phyloP scores from a whole-genome alignment of 2,113 vertebrate genomes.

The Gnathonemus longibarbis region DNA sequence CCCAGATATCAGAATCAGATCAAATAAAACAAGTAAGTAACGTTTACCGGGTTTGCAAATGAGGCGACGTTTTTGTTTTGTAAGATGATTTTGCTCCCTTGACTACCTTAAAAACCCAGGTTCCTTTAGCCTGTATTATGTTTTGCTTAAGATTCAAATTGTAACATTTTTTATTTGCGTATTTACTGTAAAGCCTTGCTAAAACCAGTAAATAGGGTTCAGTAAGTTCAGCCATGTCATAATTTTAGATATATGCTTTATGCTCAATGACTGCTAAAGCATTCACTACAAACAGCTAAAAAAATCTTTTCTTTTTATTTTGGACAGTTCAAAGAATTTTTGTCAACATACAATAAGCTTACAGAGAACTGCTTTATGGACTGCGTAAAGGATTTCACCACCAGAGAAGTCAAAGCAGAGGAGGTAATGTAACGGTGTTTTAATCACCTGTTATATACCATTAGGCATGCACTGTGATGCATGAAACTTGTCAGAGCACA shows the following conservation, averaged over 20 bases:
- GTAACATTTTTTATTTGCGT: neutral
- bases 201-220: neutral
- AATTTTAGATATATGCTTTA: neutral
- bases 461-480: neutral
- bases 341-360: conserved; percentile 95
- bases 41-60: neutral
- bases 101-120: neutral
- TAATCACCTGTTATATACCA: neutral
- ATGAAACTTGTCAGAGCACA: neutral
- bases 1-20: conserved; percentile 81
- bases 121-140: neutral
- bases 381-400: conserved; percentile 94
- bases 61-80: neutral
- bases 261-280: neutral
- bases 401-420: conserved; percentile 82
- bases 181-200: neutral
- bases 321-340: conserved; percentile 89
- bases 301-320: neutral
- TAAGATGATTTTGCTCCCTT: neutral
- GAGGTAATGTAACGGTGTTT: conserved; percentile 64
- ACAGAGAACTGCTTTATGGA: conserved; percentile 97
- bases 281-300: neutral
- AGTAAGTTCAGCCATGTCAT: neutral
- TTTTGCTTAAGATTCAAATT: neutral
- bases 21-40: conserved; percentile 90